phyloP scores from a whole-genome alignment of 1,140 invertebrate species.

The Leptinotarsa defecta region DNA sequence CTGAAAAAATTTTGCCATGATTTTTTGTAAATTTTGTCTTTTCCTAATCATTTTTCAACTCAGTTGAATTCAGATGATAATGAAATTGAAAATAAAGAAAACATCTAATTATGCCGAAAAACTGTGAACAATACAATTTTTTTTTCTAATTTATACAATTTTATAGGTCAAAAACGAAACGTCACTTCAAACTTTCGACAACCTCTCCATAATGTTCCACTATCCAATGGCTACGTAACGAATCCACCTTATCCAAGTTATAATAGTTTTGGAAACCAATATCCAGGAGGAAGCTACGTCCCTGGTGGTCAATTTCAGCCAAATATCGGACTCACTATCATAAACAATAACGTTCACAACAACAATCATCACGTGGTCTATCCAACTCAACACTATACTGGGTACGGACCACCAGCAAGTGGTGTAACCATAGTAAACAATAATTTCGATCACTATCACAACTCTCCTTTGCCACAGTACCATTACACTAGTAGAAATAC shows the following conservation, averaged over 20 bases:
- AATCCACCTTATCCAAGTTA: neutral
- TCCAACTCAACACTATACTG: constrained; percentile 4
- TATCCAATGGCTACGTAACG: neutral
- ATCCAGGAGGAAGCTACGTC: neutral
- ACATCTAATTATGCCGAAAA: too few species aligned
- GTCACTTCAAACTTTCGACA: too few species aligned
- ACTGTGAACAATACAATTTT: too few species aligned
- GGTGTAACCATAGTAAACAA: constrained; percentile 6
- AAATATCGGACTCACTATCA: constrained; percentile 21
- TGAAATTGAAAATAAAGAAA: too few species aligned
- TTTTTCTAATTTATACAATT: too few species aligned
- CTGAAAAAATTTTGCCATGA: too few species aligned
- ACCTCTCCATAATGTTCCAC: neutral
- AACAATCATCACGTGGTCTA: constrained; percentile 26
- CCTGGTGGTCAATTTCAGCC: neutral
- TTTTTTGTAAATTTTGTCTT: too few species aligned
- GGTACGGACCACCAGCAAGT: constrained; percentile 16
- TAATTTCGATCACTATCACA: neutral
- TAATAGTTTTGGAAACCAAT: neutral
- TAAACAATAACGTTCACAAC: constrained; percentile 29
- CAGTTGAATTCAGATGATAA: too few species aligned
- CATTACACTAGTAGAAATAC: constrained; percentile 34
- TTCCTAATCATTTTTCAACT: too few species aligned
- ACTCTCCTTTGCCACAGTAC: neutral
- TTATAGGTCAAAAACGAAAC: too few species aligned